Conservation (phyloP, 2,888 invertebrate genomes). For the Blastobasis adustella region DNA sequence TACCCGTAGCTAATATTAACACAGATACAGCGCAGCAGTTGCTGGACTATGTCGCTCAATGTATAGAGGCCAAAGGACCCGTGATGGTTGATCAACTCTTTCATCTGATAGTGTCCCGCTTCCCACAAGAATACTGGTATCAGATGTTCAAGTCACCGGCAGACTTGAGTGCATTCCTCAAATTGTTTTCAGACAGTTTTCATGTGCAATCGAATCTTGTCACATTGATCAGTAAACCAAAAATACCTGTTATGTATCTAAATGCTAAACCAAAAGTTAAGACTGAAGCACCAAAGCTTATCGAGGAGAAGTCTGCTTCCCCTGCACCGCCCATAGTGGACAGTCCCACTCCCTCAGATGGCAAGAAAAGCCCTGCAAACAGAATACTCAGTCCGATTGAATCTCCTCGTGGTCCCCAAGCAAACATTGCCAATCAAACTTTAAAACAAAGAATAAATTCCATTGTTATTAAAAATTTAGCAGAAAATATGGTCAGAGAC, state of each 20-base stretch:
- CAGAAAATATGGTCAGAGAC: slow-evolving; percentile 83
- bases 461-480: slow-evolving; percentile 90
- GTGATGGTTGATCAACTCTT: slow-evolving; percentile 92
- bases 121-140: slow-evolving; percentile 86
- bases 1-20: slow-evolving; percentile 86
- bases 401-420: slow-evolving; percentile 65
- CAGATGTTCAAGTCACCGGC: slow-evolving; percentile 93
- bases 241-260: slow-evolving; percentile 77
- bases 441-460: slow-evolving; percentile 92
- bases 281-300: slow-evolving; percentile 69
- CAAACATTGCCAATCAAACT: slow-evolving; percentile 80
- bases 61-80: slow-evolving; percentile 87
- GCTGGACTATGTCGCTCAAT: slow-evolving; percentile 87
- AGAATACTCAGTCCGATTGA: slow-evolving; percentile 70
- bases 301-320: slow-evolving; percentile 53
- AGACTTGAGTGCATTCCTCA: slow-evolving; percentile 91
- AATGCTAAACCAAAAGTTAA: slow-evolving; percentile 66
- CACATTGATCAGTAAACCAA: slow-evolving; percentile 85
- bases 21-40: slow-evolving; percentile 88
- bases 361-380: slow-evolving; percentile 56
- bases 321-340: slow-evolving; percentile 49
- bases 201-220: slow-evolving; percentile 95
- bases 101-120: slow-evolving; percentile 84
- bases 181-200: slow-evolving; percentile 95
- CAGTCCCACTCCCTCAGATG: slow-evolving; percentile 67